Percentiles rank a stretch among this genome's conserved stretches.
Conservation (phyloP, 53 echinoderm and acorn worm species). For the Zoroaster sp. region DNA sequence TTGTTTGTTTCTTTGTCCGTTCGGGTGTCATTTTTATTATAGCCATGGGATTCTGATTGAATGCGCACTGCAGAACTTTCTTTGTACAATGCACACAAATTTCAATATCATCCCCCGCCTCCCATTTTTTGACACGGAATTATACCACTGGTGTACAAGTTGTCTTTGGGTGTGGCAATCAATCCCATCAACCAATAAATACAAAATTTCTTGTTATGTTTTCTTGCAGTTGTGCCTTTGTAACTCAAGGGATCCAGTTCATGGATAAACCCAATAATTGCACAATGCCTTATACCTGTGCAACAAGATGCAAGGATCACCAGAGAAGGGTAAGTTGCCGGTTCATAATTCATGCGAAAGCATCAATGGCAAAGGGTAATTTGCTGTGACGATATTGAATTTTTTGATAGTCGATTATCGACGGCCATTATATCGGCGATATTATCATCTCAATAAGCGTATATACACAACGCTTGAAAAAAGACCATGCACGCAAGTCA, state of each 20-base stretch:
- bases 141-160: neutral
- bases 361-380: too few species aligned
- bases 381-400: too few species aligned
- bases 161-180: neutral
- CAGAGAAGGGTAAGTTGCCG: constrained; percentile 1
- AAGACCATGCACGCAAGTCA: too few species aligned
- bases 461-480: too few species aligned
- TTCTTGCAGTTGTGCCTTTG: neutral
- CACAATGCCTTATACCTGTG: neutral
- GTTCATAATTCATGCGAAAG: too few species aligned
- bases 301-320: neutral
- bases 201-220: neutral
- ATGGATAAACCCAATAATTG: constrained; percentile 1
- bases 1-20: too few species aligned
- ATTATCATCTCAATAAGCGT: too few species aligned
- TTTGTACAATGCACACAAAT: neutral
- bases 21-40: too few species aligned
- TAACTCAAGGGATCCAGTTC: neutral
- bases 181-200: neutral
- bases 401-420: too few species aligned
- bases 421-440: too few species aligned
- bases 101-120: neutral
- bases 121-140: neutral
- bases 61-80: neutral
- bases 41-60: too few species aligned